phyloP scores from a whole-genome alignment of 2,888 invertebrate genomes.

The Apomyelois bistriatella region DNA sequence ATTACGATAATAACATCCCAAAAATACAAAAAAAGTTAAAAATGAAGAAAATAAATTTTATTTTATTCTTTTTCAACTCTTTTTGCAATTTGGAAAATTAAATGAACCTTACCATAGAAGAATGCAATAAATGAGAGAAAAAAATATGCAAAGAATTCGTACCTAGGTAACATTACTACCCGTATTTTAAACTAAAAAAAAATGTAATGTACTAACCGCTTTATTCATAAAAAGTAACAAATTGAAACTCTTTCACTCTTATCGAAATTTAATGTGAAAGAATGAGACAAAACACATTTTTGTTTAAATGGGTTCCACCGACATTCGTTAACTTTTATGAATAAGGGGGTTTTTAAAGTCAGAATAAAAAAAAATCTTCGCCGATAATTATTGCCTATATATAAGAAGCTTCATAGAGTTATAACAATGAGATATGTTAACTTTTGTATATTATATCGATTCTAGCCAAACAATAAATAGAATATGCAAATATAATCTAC shows the following conservation, averaged over 20 bases:
- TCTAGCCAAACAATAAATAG: constrained; percentile 36
- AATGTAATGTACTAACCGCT: neutral
- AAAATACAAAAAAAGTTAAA: constrained; percentile 9
- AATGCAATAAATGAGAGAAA: constrained; percentile 22
- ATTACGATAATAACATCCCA: constrained; percentile 40
- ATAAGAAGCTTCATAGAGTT: constrained; percentile 38
- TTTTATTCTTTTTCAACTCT: neutral
- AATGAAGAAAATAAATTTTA: neutral
- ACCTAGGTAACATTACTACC: constrained; percentile 20
- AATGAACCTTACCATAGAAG: constrained; percentile 33
- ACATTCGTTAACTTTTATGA: constrained; percentile 6
- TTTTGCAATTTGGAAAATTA: constrained; percentile 20
- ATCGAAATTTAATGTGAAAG: too few species aligned
- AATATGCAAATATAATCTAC: constrained; percentile 25
- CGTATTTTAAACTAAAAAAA: constrained; percentile 16
- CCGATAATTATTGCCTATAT: neutral
- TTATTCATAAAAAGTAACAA: neutral
- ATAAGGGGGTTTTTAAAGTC: too few species aligned
- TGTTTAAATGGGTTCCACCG: constrained; percentile 16
- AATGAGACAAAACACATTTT: too few species aligned
- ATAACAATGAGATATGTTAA: constrained; percentile 61
- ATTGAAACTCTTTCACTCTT: neutral
- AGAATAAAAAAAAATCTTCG: neutral
- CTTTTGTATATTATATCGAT: constrained; percentile 42
- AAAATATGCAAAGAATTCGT: neutral